Evolutionary conservation across 2,888 invertebrate genomes (phyloP).

Genomic region (Oligia latruncula): DNA sequence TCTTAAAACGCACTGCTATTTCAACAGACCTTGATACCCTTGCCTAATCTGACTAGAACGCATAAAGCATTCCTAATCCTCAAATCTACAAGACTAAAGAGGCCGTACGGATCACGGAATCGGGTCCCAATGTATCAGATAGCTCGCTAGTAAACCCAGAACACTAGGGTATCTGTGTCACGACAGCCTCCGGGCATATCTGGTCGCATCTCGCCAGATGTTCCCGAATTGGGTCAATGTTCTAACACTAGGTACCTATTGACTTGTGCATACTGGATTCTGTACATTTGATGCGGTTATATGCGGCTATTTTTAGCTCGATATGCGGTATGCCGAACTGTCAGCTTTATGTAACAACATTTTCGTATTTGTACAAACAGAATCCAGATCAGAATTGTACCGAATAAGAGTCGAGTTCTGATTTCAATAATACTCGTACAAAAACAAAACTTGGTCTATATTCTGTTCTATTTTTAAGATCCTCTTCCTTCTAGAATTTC

Average conservation of each 20-base stretch:
- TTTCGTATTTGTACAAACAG: constrained; percentile 1
- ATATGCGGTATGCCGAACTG: not conserved
- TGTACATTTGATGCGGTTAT: constrained; percentile 24
- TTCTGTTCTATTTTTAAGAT: constrained; percentile 26
- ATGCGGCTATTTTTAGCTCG: constrained; percentile 35
- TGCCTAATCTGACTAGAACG: constrained; percentile 20
- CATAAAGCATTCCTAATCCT: constrained; percentile 25
- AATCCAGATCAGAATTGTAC: not conserved
- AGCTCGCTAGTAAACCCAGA: constrained; percentile 13
- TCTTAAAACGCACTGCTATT: not conserved
- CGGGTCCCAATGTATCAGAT: constrained; percentile 17
- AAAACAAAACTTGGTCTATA: constrained; percentile 1
- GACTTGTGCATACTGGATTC: constrained; percentile 46
- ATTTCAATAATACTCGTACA: constrained; percentile 13
- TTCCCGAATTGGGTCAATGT: constrained; percentile 64
- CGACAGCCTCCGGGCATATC: constrained; percentile 57
- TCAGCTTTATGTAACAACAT: constrained; percentile 6
- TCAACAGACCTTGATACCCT: constrained; percentile 5
- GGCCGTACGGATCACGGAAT: constrained; percentile 7
- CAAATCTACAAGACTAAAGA: constrained; percentile 2
- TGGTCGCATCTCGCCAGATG: constrained; percentile 59
- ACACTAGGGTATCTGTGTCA: constrained; percentile 36
- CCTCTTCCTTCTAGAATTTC: constrained; percentile 30
- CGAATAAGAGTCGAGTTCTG: not conserved
- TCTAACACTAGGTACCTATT: constrained; percentile 43